phyloP scores from a whole-genome alignment of 2,797 vertebrate genomes.

The Euthynnus affinis region DNA sequence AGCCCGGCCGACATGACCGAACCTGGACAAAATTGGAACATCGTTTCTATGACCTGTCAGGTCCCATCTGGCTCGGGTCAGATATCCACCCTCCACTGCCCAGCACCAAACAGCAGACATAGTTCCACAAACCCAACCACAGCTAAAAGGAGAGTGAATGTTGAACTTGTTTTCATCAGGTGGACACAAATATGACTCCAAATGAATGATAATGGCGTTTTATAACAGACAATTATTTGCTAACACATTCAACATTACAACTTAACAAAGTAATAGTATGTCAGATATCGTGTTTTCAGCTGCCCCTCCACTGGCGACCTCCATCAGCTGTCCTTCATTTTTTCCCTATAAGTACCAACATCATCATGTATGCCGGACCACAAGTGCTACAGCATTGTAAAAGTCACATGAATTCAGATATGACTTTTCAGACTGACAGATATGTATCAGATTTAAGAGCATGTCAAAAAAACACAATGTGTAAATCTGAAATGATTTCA shows the following conservation, averaged over 20 bases:
- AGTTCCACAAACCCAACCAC: not conserved
- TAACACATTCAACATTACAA: too few species aligned
- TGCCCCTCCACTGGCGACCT: not conserved
- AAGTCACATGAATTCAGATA: slow-evolving; percentile 5
- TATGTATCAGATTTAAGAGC: slow-evolving; percentile 18
- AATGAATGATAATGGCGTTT: too few species aligned
- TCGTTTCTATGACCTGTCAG: too few species aligned
- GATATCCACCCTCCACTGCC: too few species aligned
- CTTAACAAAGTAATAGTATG: not conserved
- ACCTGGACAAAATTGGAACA: too few species aligned
- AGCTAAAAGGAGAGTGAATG: not conserved
- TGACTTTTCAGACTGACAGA: not conserved
- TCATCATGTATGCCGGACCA: not conserved
- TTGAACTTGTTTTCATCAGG: not conserved
- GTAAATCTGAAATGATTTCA: not conserved
- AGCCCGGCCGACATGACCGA: too few species aligned
- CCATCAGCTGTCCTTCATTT: not conserved
- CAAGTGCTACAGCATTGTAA: not conserved
- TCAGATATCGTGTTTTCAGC: not conserved
- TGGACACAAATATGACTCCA: not conserved
- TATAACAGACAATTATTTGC: too few species aligned
- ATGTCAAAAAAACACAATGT: not conserved
- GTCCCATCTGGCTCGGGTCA: too few species aligned
- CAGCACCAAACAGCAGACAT: too few species aligned
- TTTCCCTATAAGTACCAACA: not conserved